Base-by-base conservation (phyloP, 2,113 vertebrate species). In the Vidua chalybeata region DNA sequence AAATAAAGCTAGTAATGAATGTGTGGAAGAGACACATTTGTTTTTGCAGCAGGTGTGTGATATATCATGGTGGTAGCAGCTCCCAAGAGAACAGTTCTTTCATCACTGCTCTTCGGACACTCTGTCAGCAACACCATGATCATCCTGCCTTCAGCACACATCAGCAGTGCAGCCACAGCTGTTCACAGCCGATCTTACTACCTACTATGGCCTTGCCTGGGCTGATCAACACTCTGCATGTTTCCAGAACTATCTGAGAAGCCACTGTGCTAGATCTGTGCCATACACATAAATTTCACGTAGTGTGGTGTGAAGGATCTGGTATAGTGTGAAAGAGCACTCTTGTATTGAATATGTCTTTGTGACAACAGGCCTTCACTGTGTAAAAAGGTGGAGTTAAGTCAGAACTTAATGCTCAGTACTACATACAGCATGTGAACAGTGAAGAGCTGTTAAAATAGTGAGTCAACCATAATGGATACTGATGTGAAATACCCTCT, bases 11-110 rank as follows among this genome's bases (percentile, higher is more conserved):
- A 45, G 24, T 24, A 55, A 59, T 51, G 8, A 54, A n/a, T 10
- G 26, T 0, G 0, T 41, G 14, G 46, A 89, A 68, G 23, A 52
- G 9, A 43, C 0, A 4, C 1, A 13, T 62, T 33, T 74, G 9
- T 58, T 51, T 84, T 23, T 61, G n/a, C 41, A 62, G 48, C 41
- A 82, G 46, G 4, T 33, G 19, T 27, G 58, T 86, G 28, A 17
- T 3, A 11, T 46, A 31, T 1, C 3, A 3, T 18, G 9, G 27
- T 43, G 37, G 26, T 24, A 68, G 6, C 59, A 3, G 2, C 15
- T 84, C 15, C 26, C 41, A 35, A 33, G 31, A 54, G 33, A 69
- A 23, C 26, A 59, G 39, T 18, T 64, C 31, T 74, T 54, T 46
- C 4, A 6, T 13, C 5, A 1, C 9, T 28, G 6, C 28, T 13